phyloP scores from a whole-genome alignment of 2,888 invertebrate species.

The Acrocyrtus sp. region DNA sequence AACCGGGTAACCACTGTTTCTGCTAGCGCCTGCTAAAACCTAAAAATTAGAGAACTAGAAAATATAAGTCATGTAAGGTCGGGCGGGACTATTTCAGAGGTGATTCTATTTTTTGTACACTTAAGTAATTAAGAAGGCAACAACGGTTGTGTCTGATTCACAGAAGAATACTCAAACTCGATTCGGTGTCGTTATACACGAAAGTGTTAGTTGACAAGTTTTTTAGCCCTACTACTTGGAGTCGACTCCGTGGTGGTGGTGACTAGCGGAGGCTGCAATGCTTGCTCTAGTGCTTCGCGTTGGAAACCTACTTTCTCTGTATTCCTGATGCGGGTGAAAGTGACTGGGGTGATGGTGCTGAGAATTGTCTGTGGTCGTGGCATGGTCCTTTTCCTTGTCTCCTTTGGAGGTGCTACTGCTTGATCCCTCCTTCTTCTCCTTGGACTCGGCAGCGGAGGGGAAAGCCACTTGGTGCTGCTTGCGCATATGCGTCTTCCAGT shows the following conservation, averaged over 20 bases:
- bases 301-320: too few species aligned
- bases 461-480: constrained; percentile 73
- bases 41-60: too few species aligned
- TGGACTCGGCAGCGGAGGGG: constrained; percentile 50
- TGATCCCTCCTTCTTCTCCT: constrained; percentile 23
- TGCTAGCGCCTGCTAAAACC: too few species aligned
- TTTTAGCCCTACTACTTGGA: constrained; percentile 20
- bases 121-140: constrained; percentile 28
- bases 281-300: constrained; percentile 13
- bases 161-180: neutral
- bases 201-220: too few species aligned
- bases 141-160: constrained; percentile 19
- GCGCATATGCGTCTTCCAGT: constrained; percentile 82
- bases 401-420: constrained; percentile 19
- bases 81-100: too few species aligned
- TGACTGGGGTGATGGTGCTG: constrained; percentile 18
- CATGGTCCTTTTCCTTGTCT: constrained; percentile 29
- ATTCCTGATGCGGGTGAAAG: constrained; percentile 5
- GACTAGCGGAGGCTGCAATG: constrained; percentile 23
- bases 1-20: too few species aligned
- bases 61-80: too few species aligned
- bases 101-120: constrained; percentile 17
- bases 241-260: constrained; percentile 24
- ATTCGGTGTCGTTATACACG: too few species aligned
- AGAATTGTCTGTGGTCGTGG: constrained; percentile 1